Evolutionary conservation across 2,113 vertebrate genomes (phyloP).

Genomic region (Sphaerodactylus townsendi): DNA sequence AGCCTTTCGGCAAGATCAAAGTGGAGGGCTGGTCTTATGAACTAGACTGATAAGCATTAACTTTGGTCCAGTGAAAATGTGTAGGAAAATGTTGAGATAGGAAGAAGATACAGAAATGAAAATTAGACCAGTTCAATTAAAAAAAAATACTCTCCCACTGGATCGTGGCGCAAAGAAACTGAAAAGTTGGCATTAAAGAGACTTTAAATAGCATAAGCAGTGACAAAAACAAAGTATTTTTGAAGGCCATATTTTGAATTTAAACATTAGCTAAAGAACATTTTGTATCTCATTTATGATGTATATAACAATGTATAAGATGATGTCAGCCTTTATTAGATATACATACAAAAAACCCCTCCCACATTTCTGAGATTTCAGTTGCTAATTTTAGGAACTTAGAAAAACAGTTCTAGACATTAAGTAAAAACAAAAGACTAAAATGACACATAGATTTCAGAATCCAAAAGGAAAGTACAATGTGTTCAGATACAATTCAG

Average conservation of each 20-base stretch:
- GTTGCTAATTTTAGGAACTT: conserved; percentile 10
- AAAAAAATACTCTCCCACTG: not conserved
- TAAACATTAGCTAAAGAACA: not conserved
- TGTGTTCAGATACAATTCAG: not conserved
- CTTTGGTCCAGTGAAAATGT: not conserved
- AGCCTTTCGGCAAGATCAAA: not conserved
- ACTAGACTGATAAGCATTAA: not conserved
- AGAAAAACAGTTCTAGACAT: not conserved
- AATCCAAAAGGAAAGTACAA: conserved; percentile 12
- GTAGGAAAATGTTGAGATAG: not conserved
- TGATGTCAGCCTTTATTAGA: not conserved
- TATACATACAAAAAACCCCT: conserved; percentile 6
- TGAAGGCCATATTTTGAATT: not conserved
- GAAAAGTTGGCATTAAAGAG: not conserved
- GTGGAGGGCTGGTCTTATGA: not conserved
- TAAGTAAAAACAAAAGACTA: not conserved
- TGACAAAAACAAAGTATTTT: not conserved
- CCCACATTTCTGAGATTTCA: not conserved
- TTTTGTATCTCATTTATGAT: not conserved
- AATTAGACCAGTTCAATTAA: not conserved
- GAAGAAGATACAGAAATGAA: not conserved
- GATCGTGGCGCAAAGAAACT: not conserved
- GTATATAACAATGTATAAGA: not conserved
- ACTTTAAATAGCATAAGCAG: fast-evolving
- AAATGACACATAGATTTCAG: not conserved